Evolutionary conservation across 2,888 invertebrate genomes (phyloP).

Genomic region (Limnephilus lunatus): DNA sequence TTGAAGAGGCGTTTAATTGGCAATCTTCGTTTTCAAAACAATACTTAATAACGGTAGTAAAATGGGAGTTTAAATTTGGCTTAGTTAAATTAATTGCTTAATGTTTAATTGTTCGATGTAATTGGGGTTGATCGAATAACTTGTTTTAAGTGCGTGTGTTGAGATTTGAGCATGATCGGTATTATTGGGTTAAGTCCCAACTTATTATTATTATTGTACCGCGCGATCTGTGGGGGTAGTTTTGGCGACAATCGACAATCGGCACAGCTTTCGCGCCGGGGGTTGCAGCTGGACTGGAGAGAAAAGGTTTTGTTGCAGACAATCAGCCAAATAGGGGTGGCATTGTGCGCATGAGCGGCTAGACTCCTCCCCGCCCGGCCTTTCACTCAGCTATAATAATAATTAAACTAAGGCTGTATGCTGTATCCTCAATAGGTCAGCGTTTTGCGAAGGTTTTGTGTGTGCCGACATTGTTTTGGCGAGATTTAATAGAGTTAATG

Average conservation of each 20-base stretch:
- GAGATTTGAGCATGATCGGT: background rate
- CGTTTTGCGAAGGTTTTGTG: background rate
- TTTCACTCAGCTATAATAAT: slow-evolving; percentile 36
- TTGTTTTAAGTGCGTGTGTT: background rate
- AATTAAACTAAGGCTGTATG: slow-evolving; percentile 5
- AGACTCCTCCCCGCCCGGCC: slow-evolving; percentile 14
- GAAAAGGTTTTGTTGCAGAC: slow-evolving; percentile 43
- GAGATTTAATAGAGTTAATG: background rate
- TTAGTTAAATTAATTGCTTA: too few relatives aligned
- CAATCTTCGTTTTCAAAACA: background rate
- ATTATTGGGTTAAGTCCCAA: background rate
- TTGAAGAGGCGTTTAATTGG: background rate
- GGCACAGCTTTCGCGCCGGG: slow-evolving; percentile 34
- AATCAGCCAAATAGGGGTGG: slow-evolving; percentile 36
- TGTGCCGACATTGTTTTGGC: background rate
- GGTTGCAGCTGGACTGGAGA: slow-evolving; percentile 43
- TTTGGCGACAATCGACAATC: slow-evolving; percentile 19
- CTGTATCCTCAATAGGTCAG: background rate
- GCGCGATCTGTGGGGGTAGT: background rate
- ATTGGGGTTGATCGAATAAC: background rate
- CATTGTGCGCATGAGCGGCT: slow-evolving; percentile 27
- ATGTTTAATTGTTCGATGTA: background rate
- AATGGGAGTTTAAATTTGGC: too few relatives aligned
- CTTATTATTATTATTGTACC: background rate
- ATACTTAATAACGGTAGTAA: too few relatives aligned